Evolutionary conservation across 2,797 vertebrate genomes (phyloP), one percentile per base, ranked within the genome.

Genomic region (Thunnus albacares): DNA sequence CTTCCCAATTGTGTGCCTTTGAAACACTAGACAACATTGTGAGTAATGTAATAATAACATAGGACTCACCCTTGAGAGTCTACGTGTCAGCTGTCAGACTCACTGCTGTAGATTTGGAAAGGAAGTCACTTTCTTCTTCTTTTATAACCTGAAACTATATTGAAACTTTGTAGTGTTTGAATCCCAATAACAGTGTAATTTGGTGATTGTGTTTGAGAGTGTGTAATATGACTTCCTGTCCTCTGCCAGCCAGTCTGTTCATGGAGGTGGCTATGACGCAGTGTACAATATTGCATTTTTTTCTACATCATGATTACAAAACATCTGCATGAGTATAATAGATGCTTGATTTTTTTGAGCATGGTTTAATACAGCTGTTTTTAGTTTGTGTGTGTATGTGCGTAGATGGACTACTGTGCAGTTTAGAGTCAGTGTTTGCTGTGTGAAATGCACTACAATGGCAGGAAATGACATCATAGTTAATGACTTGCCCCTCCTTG

Each of bases 391-490:
- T 43, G 13, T 43, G 13, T 43, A 1, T 3, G 33, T 83, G 73
- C 4, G 55, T 28, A 65, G 30, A 24, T 47, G 17, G 38, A 4
- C 26, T 18, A 24, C 47, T 68, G 58, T 75, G 56, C 22, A 78
- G 70, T 14, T 3, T 22, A 53, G 51, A 60, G 20, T 49, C 47
- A 20, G 17, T 74, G 5, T 66, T 74, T 24, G 53, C 77, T 80
- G 74, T 9, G 38, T 82, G 61, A 86, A 87, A 80, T 79, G 28
- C 81, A 57, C 80, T 87, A 93, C 92, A 93, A 89, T 93, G 82
- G 83, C 81, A 93, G 93, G 92, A 94, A 90, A 87, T 93, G 38
- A 93, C 88, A 91, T 89, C 76, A 81, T 84, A 69, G 81, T 80
- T 81, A 88, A 90, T 88, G 78, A 85, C 80, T 79, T 77, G 58